Evolutionary conservation across 2,888 invertebrate species (phyloP).

Genomic region (Deilephila porcellus): DNA sequence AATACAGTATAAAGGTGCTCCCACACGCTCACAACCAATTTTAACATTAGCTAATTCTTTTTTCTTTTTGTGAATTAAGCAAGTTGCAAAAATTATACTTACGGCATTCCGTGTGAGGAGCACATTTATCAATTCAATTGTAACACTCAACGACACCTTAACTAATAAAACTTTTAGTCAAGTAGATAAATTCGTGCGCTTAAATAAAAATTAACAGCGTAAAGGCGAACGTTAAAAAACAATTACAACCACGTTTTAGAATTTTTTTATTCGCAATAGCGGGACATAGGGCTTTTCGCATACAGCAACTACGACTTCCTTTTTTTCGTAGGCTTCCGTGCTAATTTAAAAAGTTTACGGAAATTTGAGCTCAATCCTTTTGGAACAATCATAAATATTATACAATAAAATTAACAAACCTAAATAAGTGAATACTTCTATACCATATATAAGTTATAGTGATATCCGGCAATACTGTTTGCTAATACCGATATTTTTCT

Average conservation of each 20-base stretch:
- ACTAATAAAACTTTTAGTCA: slow-evolving; percentile 57
- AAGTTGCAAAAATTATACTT: not conserved
- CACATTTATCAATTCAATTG: slow-evolving; percentile 44
- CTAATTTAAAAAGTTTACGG: too few relatives aligned
- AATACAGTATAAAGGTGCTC: slow-evolving; percentile 48
- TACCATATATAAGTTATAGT: too few relatives aligned
- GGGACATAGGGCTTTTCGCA: slow-evolving; percentile 33
- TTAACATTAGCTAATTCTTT: not conserved
- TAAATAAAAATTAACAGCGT: slow-evolving; percentile 67
- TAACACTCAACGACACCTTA: slow-evolving; percentile 60
- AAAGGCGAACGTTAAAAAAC: slow-evolving; percentile 61
- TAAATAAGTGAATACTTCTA: too few relatives aligned
- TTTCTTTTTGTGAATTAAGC: not conserved
- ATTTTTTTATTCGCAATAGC: slow-evolving; percentile 43
- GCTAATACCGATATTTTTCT: too few relatives aligned
- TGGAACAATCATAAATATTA: too few relatives aligned
- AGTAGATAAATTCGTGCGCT: slow-evolving; percentile 81
- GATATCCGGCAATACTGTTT: too few relatives aligned
- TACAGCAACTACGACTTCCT: slow-evolving; percentile 5
- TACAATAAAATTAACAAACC: too few relatives aligned
- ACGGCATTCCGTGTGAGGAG: not conserved
- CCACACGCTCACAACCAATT: slow-evolving; percentile 38
- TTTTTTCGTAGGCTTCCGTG: too few relatives aligned
- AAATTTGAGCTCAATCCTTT: too few relatives aligned
- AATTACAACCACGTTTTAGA: slow-evolving; percentile 66